These are phyloP conservation scores for Clamator glandarius DNA, from an alignment of 2,797 vertebrate genomes.

Conservation along the genomic window DNA sequence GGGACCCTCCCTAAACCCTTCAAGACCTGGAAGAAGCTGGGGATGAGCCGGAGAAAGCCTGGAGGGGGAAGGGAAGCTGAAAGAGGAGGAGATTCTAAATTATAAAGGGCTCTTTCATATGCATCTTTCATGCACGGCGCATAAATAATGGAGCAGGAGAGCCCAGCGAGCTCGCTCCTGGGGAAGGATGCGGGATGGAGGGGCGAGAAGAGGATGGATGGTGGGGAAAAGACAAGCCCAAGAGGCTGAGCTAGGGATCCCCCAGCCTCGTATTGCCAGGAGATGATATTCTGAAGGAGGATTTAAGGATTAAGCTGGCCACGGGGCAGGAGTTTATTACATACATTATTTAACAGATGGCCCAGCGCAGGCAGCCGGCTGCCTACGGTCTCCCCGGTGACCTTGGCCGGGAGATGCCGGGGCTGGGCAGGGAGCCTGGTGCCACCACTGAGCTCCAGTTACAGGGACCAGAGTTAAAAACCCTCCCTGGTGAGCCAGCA, in stretches of 20 bases:
- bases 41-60: background rate
- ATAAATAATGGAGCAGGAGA: slow-evolving; percentile 62
- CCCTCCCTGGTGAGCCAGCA: background rate
- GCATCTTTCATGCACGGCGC: slow-evolving; percentile 41
- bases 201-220: background rate
- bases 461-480: background rate
- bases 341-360: slow-evolving; percentile 64
- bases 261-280: rapidly evolving
- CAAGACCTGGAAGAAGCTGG: rapidly evolving
- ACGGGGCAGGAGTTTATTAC: slow-evolving; percentile 15
- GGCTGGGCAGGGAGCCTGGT: slow-evolving; percentile 7
- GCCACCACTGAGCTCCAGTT: background rate
- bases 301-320: slow-evolving; percentile 56
- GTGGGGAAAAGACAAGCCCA: background rate
- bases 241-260: background rate
- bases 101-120: slow-evolving; percentile 1
- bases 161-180: background rate
- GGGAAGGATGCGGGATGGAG: background rate
- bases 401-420: slow-evolving; percentile 36
- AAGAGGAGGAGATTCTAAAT: slow-evolving; percentile 53
- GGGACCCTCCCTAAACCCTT: background rate
- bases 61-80: slow-evolving; percentile 10
- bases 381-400: slow-evolving; percentile 41
- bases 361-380: slow-evolving; percentile 9
- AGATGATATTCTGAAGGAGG: slow-evolving; percentile 31